Percentiles rank a stretch among this genome's conserved stretches.
Conservation (phyloP, 23 tunicate genomes). For the Styela plicata region DNA sequence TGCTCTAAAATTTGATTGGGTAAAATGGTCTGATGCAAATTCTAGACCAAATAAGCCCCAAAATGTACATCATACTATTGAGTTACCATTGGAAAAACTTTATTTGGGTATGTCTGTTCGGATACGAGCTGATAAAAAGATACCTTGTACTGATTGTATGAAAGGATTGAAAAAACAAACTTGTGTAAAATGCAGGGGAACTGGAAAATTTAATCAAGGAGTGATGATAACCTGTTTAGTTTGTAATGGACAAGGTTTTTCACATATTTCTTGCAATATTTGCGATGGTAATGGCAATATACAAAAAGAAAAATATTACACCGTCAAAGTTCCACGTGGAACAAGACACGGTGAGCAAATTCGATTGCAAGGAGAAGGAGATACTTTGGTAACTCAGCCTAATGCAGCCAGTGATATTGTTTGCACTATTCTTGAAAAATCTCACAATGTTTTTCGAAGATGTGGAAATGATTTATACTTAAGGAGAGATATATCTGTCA, state of each 20-base stretch:
- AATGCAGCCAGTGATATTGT: constrained; percentile 16
- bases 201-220: neutral
- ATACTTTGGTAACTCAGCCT: constrained; percentile 3
- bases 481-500: constrained; percentile 26
- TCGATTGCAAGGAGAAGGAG: constrained; percentile 6
- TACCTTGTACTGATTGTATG: constrained; percentile 3
- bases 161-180: neutral
- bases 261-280: neutral
- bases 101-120: neutral
- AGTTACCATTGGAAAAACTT: constrained; percentile 9
- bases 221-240: neutral
- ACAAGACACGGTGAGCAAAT: constrained; percentile 9
- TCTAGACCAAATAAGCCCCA: neutral
- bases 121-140: constrained; percentile 19
- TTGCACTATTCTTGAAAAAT: constrained; percentile 25
- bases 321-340: neutral
- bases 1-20: neutral
- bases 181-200: constrained; percentile 4
- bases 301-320: neutral
- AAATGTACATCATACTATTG: constrained; percentile 12
- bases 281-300: neutral
- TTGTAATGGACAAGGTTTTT: neutral
- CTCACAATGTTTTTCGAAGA: constrained; percentile 36
- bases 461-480: constrained; percentile 57
- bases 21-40: no score